Conservation (phyloP, 1,140 invertebrate genomes). For the Drosophila nannoptera region DNA sequence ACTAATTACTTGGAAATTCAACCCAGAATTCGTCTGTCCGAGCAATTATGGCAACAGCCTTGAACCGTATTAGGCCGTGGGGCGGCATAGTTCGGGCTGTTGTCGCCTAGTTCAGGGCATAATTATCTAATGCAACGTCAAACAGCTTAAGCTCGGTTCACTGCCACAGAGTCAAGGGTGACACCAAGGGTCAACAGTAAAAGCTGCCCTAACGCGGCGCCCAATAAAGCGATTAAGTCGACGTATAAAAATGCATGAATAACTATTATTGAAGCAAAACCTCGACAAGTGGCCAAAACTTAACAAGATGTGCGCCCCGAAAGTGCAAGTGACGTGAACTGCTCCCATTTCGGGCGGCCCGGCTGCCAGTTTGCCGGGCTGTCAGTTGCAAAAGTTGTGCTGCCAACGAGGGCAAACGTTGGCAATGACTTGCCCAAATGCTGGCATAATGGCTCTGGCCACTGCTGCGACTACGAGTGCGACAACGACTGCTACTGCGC, state of each 20-base stretch:
- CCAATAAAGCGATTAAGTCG: conserved; percentile 28
- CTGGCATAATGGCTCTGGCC: conserved; percentile 21
- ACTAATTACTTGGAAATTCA: background rate
- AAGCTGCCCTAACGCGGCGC: conserved; percentile 6
- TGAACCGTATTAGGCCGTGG: conserved; percentile 38
- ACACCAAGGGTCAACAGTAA: conserved; percentile 32
- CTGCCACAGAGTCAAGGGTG: conserved; percentile 60
- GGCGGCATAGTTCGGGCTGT: conserved; percentile 20
- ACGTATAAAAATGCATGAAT: conserved; percentile 22
- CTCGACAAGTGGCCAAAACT: conserved; percentile 8
- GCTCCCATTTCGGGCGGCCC: conserved; percentile 31
- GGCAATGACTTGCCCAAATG: conserved; percentile 42
- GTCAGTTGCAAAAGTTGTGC: conserved; percentile 19
- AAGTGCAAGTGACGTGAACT: conserved; percentile 35
- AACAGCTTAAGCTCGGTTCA: conserved; percentile 54
- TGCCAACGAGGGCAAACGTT: conserved; percentile 23
- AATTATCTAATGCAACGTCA: conserved; percentile 59
- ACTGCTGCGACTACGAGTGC: too few species aligned
- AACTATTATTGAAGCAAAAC: conserved; percentile 18
- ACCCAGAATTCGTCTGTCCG: background rate
- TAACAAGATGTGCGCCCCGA: background rate
- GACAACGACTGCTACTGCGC: background rate
- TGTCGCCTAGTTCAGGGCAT: conserved; percentile 38
- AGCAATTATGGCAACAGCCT: conserved; percentile 40
- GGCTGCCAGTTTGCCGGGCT: background rate